Evolutionary conservation across 1,140 invertebrate genomes (phyloP).

Genomic region (Cotesia typhae): DNA sequence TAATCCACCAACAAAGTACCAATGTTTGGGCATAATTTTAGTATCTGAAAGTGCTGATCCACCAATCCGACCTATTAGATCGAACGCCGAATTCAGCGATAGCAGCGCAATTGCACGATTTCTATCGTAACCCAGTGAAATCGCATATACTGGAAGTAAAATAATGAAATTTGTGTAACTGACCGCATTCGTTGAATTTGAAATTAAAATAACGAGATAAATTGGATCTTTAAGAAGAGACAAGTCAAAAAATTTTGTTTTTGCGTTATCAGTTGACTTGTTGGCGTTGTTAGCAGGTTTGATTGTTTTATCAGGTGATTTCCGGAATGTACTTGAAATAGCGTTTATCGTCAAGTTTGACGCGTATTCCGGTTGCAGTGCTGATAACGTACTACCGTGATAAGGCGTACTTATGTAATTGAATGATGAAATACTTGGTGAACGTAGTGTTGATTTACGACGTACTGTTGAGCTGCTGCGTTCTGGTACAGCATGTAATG

Average conservation of each 20-base stretch:
- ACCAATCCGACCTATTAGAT: constrained; percentile 82
- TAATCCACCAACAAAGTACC: constrained; percentile 82
- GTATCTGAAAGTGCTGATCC: constrained; percentile 82
- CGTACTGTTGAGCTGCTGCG: constrained; percentile 47
- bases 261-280: constrained; percentile 54
- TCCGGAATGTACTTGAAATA: constrained; percentile 67
- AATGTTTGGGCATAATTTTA: constrained; percentile 77
- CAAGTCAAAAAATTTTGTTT: constrained; percentile 77
- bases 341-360: constrained; percentile 80
- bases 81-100: constrained; percentile 80
- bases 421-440: constrained; percentile 81
- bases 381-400: constrained; percentile 82
- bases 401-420: constrained; percentile 85
- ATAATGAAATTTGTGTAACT: constrained; percentile 89
- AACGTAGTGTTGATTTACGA: constrained; percentile 67
- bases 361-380: constrained; percentile 78
- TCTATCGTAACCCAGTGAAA: constrained; percentile 75
- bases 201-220: constrained; percentile 82
- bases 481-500: constrained; percentile 70
- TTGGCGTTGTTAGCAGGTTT: constrained; percentile 11
- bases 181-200: constrained; percentile 84
- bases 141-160: constrained; percentile 78
- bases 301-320: constrained; percentile 51
- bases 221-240: constrained; percentile 80
- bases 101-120: constrained; percentile 74